Conservation (phyloP, 2,888 invertebrate species). For the Hermaeophaga mercurialis region DNA sequence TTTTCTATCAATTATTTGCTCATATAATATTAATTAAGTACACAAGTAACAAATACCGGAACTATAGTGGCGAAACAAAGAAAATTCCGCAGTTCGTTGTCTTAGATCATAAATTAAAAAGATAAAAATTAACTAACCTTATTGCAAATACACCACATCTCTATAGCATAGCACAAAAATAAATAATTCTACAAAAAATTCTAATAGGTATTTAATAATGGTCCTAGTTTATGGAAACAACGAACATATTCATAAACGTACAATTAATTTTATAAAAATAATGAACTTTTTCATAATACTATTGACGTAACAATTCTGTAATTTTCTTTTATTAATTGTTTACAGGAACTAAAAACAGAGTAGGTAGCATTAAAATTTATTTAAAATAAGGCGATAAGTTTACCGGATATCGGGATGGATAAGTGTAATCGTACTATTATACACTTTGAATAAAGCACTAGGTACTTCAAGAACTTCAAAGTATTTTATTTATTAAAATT, state of each 20-base stretch:
- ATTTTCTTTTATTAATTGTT: too few relatives aligned
- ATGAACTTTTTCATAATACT: background rate
- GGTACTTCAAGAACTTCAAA: too few relatives aligned
- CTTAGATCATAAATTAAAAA: constrained; percentile 2
- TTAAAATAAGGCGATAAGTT: too few relatives aligned
- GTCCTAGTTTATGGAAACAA: background rate
- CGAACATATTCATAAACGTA: background rate
- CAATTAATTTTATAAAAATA: background rate
- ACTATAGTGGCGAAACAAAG: too few relatives aligned
- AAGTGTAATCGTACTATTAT: too few relatives aligned
- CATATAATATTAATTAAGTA: background rate
- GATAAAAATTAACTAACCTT: background rate
- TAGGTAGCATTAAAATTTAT: too few relatives aligned
- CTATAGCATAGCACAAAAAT: background rate
- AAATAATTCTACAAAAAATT: background rate
- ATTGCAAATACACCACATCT: constrained; percentile 12
- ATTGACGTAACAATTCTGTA: too few relatives aligned
- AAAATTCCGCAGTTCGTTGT: background rate
- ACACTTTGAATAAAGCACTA: too few relatives aligned
- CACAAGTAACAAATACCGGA: background rate
- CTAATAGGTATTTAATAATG: background rate
- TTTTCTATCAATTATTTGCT: background rate
- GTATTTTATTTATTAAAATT: too few relatives aligned
- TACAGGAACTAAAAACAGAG: too few relatives aligned
- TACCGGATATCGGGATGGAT: too few relatives aligned